Percentiles rank a stretch among this genome's conserved stretches.
Evolutionary conservation across 2,113 vertebrate genomes (phyloP).

Genomic region (Eulacestoma nigropectus): DNA sequence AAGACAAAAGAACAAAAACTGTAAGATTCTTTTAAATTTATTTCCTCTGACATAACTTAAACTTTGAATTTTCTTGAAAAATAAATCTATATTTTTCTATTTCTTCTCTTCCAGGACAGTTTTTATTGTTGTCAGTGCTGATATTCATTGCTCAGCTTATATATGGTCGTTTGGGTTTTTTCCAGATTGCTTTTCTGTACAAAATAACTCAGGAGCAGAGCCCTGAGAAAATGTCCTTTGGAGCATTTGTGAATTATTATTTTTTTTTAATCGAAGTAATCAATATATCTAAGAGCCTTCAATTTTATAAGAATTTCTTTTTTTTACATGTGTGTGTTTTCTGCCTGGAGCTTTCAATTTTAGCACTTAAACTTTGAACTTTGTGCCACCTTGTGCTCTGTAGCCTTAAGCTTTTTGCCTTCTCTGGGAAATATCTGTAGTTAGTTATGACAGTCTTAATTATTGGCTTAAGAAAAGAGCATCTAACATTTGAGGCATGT

Average conservation of each 20-base stretch:
- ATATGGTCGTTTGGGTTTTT: neutral
- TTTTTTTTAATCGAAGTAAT: neutral
- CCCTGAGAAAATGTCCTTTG: neutral
- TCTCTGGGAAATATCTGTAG: neutral
- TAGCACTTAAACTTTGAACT: neutral
- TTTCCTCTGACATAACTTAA: neutral
- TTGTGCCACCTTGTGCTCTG: slow-evolving; percentile 13
- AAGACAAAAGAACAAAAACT: slow-evolving; percentile 91
- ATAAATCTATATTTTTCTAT: neutral
- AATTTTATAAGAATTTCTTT: neutral
- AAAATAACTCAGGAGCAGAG: neutral
- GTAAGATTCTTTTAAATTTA: slow-evolving; percentile 75
- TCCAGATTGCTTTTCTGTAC: neutral
- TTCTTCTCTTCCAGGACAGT: neutral
- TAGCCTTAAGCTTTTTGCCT: neutral
- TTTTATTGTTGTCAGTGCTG: neutral
- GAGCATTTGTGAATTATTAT: neutral
- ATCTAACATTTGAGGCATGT: slow-evolving; percentile 55
- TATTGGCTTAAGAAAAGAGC: slow-evolving; percentile 25
- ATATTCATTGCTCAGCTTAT: neutral
- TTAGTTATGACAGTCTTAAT: neutral
- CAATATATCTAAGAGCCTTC: neutral
- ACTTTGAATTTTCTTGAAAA: neutral
- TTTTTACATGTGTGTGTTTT: neutral
- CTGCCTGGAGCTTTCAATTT: neutral